Evolutionary conservation across 2,797 vertebrate genomes (phyloP).

Genomic region (Syngnathus rostellatus): DNA sequence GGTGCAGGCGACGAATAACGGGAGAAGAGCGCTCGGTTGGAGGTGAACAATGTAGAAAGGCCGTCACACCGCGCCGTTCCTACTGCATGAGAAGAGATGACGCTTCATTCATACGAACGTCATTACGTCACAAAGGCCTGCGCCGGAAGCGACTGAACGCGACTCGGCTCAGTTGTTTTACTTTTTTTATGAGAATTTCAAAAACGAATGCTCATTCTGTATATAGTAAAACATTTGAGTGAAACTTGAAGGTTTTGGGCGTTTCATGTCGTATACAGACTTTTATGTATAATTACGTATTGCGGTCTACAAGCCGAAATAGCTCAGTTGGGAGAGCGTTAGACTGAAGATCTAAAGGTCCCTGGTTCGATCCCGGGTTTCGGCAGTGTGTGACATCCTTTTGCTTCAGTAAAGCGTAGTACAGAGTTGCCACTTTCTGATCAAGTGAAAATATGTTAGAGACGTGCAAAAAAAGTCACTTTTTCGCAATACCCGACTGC

Average conservation of each 20-base stretch:
- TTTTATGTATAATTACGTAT: too few species aligned
- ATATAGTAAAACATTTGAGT: too few species aligned
- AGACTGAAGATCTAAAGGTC: slow-evolving; percentile 63
- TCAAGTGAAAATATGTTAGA: too few species aligned
- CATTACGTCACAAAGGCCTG: slow-evolving; percentile 37
- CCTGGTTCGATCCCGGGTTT: slow-evolving; percentile 54
- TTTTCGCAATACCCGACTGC: too few species aligned
- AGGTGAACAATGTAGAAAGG: slow-evolving; percentile 40
- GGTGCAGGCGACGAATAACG: background rate
- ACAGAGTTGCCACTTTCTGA: too few species aligned
- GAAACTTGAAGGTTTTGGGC: too few species aligned
- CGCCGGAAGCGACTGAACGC: background rate
- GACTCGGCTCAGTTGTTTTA: background rate
- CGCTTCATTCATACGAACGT: slow-evolving; percentile 60
- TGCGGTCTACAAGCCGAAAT: slow-evolving; percentile 30
- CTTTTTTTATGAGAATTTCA: too few species aligned
- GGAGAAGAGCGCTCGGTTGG: background rate
- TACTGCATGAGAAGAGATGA: slow-evolving; percentile 64
- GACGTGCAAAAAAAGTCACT: too few species aligned
- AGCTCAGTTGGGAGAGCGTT: slow-evolving; percentile 61
- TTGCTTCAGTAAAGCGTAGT: too few species aligned
- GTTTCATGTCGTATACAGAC: too few species aligned
- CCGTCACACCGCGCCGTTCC: slow-evolving; percentile 48
- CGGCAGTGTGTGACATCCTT: slow-evolving; percentile 9
- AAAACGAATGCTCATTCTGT: too few species aligned